Percentiles rank a stretch among this genome's conserved stretches.
These are phyloP conservation scores for Auanema freiburgensis DNA, from an alignment of 2,888 invertebrate species.

Conservation along the genomic window DNA sequence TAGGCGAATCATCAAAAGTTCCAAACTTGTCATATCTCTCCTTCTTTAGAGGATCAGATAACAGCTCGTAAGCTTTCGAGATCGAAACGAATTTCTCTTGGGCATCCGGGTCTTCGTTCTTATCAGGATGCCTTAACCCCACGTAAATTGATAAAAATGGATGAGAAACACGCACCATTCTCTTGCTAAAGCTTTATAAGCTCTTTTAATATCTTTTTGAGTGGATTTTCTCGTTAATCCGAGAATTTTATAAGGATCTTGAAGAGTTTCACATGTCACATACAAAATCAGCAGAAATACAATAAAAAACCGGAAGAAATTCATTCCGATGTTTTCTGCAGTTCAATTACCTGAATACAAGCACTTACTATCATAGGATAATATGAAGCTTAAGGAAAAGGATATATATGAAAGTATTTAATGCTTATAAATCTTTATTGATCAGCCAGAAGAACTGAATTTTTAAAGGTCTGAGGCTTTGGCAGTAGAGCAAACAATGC, in stretches of 20 bases:
- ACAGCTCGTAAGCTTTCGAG: constrained; percentile 58
- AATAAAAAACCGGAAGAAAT: background rate
- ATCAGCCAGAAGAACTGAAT: too few relatives aligned
- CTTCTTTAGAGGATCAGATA: constrained; percentile 44
- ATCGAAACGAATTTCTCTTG: constrained; percentile 57
- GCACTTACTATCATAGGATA: too few relatives aligned
- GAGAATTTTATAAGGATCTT: constrained; percentile 67
- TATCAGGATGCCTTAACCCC: constrained; percentile 61
- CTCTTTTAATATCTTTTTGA: constrained; percentile 81
- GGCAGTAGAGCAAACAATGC: too few relatives aligned
- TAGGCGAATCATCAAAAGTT: constrained; percentile 51
- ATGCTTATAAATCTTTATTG: too few relatives aligned
- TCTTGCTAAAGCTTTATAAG: constrained; percentile 85
- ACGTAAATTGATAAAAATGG: background rate
- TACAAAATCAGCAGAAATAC: background rate
- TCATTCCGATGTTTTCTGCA: too few relatives aligned
- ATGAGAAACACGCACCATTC: constrained; percentile 75
- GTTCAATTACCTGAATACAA: too few relatives aligned
- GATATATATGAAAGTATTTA: too few relatives aligned
- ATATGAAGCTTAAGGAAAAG: too few relatives aligned
- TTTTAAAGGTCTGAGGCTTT: too few relatives aligned
- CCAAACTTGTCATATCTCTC: constrained; percentile 58
- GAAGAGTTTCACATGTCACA: constrained; percentile 7
- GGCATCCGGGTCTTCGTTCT: constrained; percentile 51
- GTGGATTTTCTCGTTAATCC: constrained; percentile 78